Conservation (phyloP, 1,140 invertebrate genomes). For the Portunus trituberculatus region DNA sequence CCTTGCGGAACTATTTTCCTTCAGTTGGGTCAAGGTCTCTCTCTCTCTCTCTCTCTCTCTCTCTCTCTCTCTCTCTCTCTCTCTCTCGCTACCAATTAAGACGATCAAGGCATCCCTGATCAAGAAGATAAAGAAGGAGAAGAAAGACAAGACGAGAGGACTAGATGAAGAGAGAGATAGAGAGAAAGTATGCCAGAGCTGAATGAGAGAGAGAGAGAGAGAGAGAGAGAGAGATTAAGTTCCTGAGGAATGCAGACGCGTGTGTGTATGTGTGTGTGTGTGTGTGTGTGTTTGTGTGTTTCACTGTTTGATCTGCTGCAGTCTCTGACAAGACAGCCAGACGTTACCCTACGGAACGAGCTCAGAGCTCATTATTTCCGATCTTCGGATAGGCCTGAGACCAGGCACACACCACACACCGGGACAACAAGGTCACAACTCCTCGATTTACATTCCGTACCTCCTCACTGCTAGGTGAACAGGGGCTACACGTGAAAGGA, state of each 20-base stretch:
- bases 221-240: not conserved
- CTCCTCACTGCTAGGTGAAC: too few relatives aligned
- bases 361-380: too few relatives aligned
- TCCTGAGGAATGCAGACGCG: too few relatives aligned
- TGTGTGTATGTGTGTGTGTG: not conserved
- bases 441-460: too few relatives aligned
- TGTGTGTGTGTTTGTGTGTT: not conserved
- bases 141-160: not conserved
- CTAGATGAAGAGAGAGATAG: not conserved
- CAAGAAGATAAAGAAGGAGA: not conserved
- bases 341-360: too few relatives aligned
- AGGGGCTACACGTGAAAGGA: too few relatives aligned
- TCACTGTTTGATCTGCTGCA: too few relatives aligned
- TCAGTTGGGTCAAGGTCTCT: not conserved
- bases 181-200: not conserved
- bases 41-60: slow-evolving; percentile 11
- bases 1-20: not conserved
- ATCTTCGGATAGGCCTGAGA: too few relatives aligned
- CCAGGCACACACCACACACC: too few relatives aligned
- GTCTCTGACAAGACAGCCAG: too few relatives aligned
- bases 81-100: not conserved
- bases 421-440: too few relatives aligned
- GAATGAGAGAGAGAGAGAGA: not conserved
- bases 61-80: slow-evolving; percentile 2
- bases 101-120: not conserved